phyloP scores from a whole-genome alignment of 2,888 invertebrate genomes.

The Sinhomidia bicolor region DNA sequence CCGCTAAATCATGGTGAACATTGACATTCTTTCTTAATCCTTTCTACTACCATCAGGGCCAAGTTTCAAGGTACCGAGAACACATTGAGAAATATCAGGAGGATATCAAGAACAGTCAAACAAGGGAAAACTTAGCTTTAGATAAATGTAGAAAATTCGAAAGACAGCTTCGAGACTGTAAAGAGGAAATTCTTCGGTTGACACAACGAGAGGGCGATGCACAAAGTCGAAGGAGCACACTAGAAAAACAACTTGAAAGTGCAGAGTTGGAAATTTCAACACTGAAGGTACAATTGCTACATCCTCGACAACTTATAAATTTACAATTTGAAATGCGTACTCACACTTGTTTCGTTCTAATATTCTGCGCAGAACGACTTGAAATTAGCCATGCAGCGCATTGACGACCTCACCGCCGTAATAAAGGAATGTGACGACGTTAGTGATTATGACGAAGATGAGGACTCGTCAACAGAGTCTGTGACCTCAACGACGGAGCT shows the following conservation, averaged over 20 bases:
- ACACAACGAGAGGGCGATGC: constrained; percentile 80
- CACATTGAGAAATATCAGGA: constrained; percentile 86
- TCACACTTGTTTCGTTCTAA: background rate
- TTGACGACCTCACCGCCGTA: constrained; percentile 95
- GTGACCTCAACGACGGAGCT: constrained; percentile 78
- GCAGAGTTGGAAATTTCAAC: constrained; percentile 79
- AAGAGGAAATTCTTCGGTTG: constrained; percentile 80
- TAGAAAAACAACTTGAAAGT: constrained; percentile 79
- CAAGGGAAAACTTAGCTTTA: constrained; percentile 89
- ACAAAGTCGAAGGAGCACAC: constrained; percentile 72
- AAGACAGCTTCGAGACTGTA: constrained; percentile 85
- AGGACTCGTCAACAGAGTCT: constrained; percentile 80
- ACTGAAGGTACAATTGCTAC: constrained; percentile 79
- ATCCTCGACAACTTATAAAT: too few relatives aligned
- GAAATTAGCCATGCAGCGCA: constrained; percentile 92
- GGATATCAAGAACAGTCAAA: constrained; percentile 87
- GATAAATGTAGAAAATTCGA: constrained; percentile 89
- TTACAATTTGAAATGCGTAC: too few relatives aligned
- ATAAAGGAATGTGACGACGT: constrained; percentile 88
- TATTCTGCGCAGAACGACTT: constrained; percentile 86
- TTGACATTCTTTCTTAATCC: too few relatives aligned
- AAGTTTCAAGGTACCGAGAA: constrained; percentile 78
- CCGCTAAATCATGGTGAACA: too few relatives aligned
- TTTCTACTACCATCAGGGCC: constrained; percentile 74
- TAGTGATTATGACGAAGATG: constrained; percentile 80